These are phyloP conservation scores for Parnassius mnemosyne DNA, from an alignment of 2,888 invertebrate genomes.

Conservation along the genomic window DNA sequence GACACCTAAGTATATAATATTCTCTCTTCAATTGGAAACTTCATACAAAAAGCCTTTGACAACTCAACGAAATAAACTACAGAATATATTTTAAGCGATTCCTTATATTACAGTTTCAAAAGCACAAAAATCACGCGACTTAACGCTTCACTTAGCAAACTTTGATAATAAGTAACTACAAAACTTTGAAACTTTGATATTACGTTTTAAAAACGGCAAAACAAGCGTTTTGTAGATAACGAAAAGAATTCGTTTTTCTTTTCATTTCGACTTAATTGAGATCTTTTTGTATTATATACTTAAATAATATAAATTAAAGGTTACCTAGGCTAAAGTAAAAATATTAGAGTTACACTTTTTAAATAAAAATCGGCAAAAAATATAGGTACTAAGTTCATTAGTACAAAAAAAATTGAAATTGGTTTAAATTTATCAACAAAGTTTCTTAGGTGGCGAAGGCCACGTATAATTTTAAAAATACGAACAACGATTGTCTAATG, in stretches of 20 bases:
- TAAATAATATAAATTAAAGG: no score
- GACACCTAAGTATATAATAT: slow-evolving; percentile 50
- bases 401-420: not conserved
- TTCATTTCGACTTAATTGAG: no score
- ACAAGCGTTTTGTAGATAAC: no score
- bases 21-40: slow-evolving; percentile 56
- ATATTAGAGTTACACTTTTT: not conserved
- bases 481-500: slow-evolving; percentile 35
- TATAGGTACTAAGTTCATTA: not conserved
- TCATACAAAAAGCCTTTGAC: slow-evolving; percentile 52
- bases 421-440: not conserved
- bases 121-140: slow-evolving; percentile 45
- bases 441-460: slow-evolving; percentile 9
- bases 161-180: slow-evolving; percentile 6
- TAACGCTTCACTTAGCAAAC: slow-evolving; percentile 42
- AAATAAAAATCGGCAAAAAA: not conserved
- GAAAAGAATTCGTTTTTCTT: no score
- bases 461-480: slow-evolving; percentile 14
- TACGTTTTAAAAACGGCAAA: no score
- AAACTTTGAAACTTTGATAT: not conserved
- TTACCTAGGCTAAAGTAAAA: not conserved
- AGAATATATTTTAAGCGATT: slow-evolving; percentile 59
- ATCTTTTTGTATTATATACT: no score
- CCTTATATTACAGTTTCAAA: slow-evolving; percentile 55
- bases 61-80: slow-evolving; percentile 54